phyloP scores from a whole-genome alignment of 1,140 invertebrate genomes.

The Bombyx mandarina region DNA sequence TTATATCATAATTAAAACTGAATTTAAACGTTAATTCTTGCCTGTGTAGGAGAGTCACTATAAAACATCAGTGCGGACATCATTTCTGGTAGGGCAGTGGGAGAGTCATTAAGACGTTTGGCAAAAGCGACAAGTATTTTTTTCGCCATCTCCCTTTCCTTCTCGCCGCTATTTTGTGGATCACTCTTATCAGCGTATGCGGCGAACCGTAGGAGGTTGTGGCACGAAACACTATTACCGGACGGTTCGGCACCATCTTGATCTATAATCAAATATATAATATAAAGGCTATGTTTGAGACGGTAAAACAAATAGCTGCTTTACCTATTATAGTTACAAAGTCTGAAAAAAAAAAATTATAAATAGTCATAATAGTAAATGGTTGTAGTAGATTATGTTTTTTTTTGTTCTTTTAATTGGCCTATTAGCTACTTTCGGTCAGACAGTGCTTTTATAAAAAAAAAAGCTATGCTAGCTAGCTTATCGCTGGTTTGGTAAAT shows the following conservation, averaged over 20 bases:
- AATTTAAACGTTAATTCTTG: slow-evolving; percentile 30
- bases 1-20: too few relatives aligned
- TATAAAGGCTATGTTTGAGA: too few relatives aligned
- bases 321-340: too few relatives aligned
- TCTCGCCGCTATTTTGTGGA: slow-evolving; percentile 56
- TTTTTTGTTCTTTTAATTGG: too few relatives aligned
- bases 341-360: too few relatives aligned
- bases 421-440: too few relatives aligned
- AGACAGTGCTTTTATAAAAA: too few relatives aligned
- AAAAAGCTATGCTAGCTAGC: too few relatives aligned
- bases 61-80: slow-evolving; percentile 80
- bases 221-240: slow-evolving; percentile 90
- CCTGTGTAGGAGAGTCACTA: slow-evolving; percentile 77
- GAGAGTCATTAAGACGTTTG: slow-evolving; percentile 68
- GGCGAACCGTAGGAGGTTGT: slow-evolving; percentile 84
- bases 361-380: too few relatives aligned
- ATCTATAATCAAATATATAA: slow-evolving; percentile 74
- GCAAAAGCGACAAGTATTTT: slow-evolving; percentile 77
- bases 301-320: too few relatives aligned
- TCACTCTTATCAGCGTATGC: slow-evolving; percentile 75
- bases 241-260: slow-evolving; percentile 95
- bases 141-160: slow-evolving; percentile 73
- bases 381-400: too few relatives aligned
- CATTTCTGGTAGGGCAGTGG: slow-evolving; percentile 83
- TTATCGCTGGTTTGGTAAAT: too few relatives aligned